Evolutionary conservation across 2,797 vertebrate genomes (phyloP), one percentile per base, ranked within the genome.

Genomic region (Malurus leucopterus): DNA sequence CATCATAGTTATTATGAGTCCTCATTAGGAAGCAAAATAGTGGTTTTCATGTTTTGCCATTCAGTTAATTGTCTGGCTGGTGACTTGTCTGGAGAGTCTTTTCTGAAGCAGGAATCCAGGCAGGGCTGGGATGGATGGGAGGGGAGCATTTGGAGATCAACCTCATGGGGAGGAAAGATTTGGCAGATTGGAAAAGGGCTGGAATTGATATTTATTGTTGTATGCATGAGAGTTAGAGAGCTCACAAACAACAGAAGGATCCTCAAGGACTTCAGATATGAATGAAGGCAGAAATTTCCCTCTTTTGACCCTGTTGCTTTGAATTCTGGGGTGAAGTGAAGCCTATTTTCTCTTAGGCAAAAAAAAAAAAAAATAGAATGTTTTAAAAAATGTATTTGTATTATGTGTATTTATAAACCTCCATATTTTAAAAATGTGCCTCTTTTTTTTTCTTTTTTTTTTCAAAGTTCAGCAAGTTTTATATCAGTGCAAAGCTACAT

Each of bases 21-120:
- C 74, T 96, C 93, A 95, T 96, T 95, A 93, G 88, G 67, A 96
- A 95, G 59, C 27, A 91, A 74, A 95, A 95, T 61, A 93, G 49
- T 77, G 79, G 51, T 76, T 96, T 95, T 96, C 90, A 89, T 85
- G 84, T 77, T 95, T 94, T 93, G 65, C 51, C 73, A 88, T 65
- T 94, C 91, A 94, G 92, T 95, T 95, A 93, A 95, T 88, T 91
- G 71, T 51, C 75, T 93, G 91, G 49, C 64, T 95, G 80, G 54
- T 90, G 18, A 29, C 13, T 64, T n/a, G 40, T 38, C 32, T 73
- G 53, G 24, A 62, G 20, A 58, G 32, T 8, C 30, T 67, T 81
- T 76, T 57, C 53, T 76, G 80, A 27, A 84, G 29, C 43, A 79
- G 54, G n/a, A 59, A 61, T 10, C 20, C 21, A 51, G 53, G 46